A percentile compares a stretch with the other conserved stretches of the same genome.
These are phyloP conservation scores for Ciconia boyciana DNA, from an alignment of 2,113 vertebrate species.

Conservation along the genomic window DNA sequence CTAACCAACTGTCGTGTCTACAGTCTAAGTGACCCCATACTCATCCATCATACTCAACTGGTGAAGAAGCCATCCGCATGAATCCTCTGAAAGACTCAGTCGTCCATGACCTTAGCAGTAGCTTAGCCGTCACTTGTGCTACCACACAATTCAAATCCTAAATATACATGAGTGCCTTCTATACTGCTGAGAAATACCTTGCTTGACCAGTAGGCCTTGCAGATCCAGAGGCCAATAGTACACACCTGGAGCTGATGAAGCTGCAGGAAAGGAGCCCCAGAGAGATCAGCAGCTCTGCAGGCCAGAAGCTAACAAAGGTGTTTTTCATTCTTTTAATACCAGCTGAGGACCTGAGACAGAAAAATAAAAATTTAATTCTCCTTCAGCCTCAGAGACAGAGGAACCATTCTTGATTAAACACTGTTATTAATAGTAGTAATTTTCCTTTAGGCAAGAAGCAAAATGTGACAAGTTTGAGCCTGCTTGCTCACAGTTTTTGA, in stretches of 20 bases:
- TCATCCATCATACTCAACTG: neutral
- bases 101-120: neutral
- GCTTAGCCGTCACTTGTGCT: neutral
- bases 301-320: neutral
- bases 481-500: neutral
- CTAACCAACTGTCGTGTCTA: neutral
- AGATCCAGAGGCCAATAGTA: neutral
- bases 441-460: neutral
- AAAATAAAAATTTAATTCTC: neutral
- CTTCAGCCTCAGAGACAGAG: neutral
- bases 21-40: neutral
- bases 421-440: neutral
- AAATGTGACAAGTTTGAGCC: neutral
- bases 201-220: neutral
- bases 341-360: neutral
- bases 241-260: neutral
- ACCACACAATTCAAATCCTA: neutral
- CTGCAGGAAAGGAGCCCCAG: neutral
- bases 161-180: neutral
- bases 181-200: neutral
- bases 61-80: neutral
- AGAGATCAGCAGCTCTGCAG: neutral
- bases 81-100: neutral
- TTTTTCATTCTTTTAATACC: neutral
- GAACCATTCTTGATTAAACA: neutral